Base-by-base conservation (phyloP, 2,888 invertebrate species). In the Seladonia tumulorum region DNA sequence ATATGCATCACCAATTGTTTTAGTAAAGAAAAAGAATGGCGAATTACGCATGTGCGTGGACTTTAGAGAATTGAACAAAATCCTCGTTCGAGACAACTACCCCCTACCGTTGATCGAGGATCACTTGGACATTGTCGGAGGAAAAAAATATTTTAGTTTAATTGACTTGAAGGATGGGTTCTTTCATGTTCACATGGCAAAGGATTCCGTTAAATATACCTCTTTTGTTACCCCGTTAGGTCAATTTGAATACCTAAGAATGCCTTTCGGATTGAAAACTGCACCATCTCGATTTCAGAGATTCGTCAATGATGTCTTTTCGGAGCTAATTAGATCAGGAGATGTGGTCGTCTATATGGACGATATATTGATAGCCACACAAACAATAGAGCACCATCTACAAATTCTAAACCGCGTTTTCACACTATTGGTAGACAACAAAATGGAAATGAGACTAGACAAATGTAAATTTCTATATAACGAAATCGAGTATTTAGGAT, bases 61-160 rank as follows among this genome's bases (percentile, higher is more conserved):
- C n/a, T n/a, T n/a, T n/a, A n/a, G n/a, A n/a, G n/a, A n/a, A n/a
- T n/a, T n/a, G n/a, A n/a, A n/a, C n/a, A n/a, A n/a, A n/a, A n/a
- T n/a, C n/a, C n/a, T n/a, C n/a, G n/a, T n/a, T n/a, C n/a, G n/a
- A n/a, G n/a, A n/a, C n/a, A n/a, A n/a, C n/a, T n/a, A n/a, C n/a
- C n/a, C n/a, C n/a, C n/a, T n/a, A 83, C 93, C 95, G 1, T 88
- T 92, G n/a, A 94, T 95, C 1, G 93, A 94, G 35, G 95, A 95
- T 63, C 90, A 94, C 79, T 75, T 94, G 18, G 92, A 93, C 71
- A 82, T 90, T n/a, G 71, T 95, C 25, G 82, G 89, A 1, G 93
- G 93, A 0, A 90, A 92, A 70, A 78, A 79, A 18, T 88, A 84
- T 77, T 95, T 92, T 68, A 93, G 92, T 0, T 89, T 91, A 1